Conservation (phyloP, 2,113 vertebrate genomes). For the Choloepus hoffmanni region DNA sequence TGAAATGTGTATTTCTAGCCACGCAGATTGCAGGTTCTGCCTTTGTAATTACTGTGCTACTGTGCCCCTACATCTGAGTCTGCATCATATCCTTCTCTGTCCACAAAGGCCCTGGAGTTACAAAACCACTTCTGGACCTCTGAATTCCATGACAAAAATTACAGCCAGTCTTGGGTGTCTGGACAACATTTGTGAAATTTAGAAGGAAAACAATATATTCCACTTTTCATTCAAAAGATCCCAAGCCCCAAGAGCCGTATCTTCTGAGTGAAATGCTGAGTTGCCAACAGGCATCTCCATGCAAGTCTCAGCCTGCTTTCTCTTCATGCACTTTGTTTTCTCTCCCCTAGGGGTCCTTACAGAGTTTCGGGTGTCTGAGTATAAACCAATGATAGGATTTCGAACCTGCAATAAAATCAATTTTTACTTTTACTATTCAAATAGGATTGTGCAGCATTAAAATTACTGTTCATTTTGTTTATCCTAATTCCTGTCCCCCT, state of each 20-base stretch:
- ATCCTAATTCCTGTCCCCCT: not conserved
- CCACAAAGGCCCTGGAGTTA: not conserved
- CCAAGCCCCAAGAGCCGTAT: not conserved
- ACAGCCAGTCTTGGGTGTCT: not conserved
- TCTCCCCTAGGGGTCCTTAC: not conserved
- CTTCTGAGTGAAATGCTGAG: not conserved
- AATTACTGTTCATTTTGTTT: not conserved
- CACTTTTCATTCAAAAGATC: not conserved
- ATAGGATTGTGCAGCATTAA: not conserved
- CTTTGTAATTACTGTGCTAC: slow-evolving; percentile 15
- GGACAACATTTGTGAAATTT: not conserved
- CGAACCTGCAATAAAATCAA: not conserved
- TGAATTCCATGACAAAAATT: slow-evolving; percentile 9
- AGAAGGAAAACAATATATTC: not conserved
- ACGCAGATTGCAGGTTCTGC: not conserved
- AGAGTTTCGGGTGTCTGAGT: not conserved
- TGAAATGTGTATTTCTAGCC: slow-evolving; percentile 34
- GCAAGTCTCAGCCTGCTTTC: not conserved
- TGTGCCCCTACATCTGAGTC: not conserved
- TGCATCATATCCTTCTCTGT: not conserved
- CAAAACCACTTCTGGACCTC: not conserved
- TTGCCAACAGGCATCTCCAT: not conserved
- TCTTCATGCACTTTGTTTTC: not conserved
- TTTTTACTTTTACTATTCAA: not conserved
- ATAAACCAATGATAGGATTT: not conserved